Evolutionary conservation across 2,888 invertebrate genomes (phyloP).

Genomic region (Agrotis puta): DNA sequence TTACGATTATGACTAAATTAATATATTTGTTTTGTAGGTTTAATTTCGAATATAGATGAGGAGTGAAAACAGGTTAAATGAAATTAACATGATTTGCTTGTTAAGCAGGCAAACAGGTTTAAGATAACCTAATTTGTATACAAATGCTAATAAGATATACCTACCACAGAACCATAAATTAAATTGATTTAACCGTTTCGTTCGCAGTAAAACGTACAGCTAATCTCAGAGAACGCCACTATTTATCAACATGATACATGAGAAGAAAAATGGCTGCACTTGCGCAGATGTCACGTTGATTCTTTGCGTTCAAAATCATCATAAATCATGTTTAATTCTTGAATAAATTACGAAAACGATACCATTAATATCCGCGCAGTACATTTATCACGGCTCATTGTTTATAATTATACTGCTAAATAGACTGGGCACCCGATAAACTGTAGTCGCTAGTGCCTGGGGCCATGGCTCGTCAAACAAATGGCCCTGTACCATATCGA

Average conservation of each 20-base stretch:
- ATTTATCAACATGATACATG: slow-evolving; percentile 5
- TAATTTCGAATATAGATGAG: slow-evolving; percentile 25
- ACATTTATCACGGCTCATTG: slow-evolving; percentile 12
- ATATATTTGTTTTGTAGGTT: slow-evolving; percentile 21
- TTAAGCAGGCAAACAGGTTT: slow-evolving; percentile 29
- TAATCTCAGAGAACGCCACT: slow-evolving; percentile 1
- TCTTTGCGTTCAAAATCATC: neutral
- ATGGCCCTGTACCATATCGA: slow-evolving; percentile 61
- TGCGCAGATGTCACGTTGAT: neutral
- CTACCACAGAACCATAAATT: neutral
- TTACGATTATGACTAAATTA: neutral
- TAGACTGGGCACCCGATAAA: slow-evolving; percentile 31
- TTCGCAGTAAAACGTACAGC: slow-evolving; percentile 12
- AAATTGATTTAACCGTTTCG: neutral
- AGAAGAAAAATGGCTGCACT: neutral
- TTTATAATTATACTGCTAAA: slow-evolving; percentile 34
- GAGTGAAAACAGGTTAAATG: slow-evolving; percentile 21
- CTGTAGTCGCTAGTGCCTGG: slow-evolving; percentile 36
- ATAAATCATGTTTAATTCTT: slow-evolving; percentile 18
- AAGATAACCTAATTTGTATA: slow-evolving; percentile 30
- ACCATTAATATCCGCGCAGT: slow-evolving; percentile 25
- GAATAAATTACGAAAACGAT: slow-evolving; percentile 26
- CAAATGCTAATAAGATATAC: slow-evolving; percentile 6
- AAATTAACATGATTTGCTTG: slow-evolving; percentile 23
- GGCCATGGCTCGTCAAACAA: slow-evolving; percentile 60